A percentile compares a stretch with the other conserved stretches of the same genome.
phyloP scores from a whole-genome alignment of 2,888 invertebrate genomes.

The Polyommatus iphigenia region DNA sequence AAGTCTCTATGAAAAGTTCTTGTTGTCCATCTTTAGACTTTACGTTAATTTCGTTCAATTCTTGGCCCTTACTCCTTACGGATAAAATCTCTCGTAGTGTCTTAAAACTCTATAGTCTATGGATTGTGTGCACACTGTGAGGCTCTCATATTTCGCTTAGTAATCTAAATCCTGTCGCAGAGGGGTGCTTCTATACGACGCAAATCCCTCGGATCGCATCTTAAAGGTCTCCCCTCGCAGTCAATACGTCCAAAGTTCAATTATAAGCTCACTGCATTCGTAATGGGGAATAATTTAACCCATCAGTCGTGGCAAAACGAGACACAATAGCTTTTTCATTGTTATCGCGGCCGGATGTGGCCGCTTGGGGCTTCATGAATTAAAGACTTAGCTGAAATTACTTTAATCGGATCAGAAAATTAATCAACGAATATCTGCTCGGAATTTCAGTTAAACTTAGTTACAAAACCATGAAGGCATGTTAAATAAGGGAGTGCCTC shows the following conservation, averaged over 20 bases:
- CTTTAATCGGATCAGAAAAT: not conserved
- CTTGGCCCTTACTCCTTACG: not conserved
- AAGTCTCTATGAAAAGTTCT: too few species aligned
- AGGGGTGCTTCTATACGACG: constrained; percentile 23
- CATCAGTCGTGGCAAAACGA: too few species aligned
- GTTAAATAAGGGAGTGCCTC: too few species aligned
- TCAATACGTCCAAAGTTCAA: constrained; percentile 22
- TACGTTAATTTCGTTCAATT: not conserved
- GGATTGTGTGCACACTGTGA: not conserved
- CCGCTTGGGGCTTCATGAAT: too few species aligned
- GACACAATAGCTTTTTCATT: too few species aligned
- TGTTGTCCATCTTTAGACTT: too few species aligned
- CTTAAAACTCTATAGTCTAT: not conserved
- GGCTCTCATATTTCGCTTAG: constrained; percentile 13
- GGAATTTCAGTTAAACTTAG: too few species aligned
- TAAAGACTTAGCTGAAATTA: constrained; percentile 2
- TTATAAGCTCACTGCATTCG: constrained; percentile 18
- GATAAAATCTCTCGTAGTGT: not conserved
- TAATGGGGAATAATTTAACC: constrained; percentile 23
- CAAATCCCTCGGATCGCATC: constrained; percentile 19
- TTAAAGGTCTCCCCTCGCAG: constrained; percentile 20
- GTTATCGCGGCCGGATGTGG: too few species aligned
- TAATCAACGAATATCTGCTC: not conserved
- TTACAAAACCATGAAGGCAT: too few species aligned
- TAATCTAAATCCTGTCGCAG: constrained; percentile 13